phyloP scores from a whole-genome alignment of 2,888 invertebrate genomes.

The Microplitis deprimator region DNA sequence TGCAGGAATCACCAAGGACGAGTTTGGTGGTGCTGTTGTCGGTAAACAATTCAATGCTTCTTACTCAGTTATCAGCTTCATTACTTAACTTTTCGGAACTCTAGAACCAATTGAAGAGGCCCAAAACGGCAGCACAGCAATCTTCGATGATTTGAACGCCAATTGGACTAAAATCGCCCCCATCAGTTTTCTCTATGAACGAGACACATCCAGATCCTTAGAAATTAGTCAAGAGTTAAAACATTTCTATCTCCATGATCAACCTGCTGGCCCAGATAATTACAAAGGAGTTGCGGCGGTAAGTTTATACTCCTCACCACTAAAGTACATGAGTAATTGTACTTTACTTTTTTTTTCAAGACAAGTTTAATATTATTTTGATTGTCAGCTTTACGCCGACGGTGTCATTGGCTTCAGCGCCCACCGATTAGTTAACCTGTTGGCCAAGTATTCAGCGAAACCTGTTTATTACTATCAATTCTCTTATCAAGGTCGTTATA shows the following conservation, averaged over 20 bases:
- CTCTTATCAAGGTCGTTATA: slow-evolving; percentile 76
- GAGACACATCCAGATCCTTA: slow-evolving; percentile 72
- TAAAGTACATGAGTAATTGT: background rate
- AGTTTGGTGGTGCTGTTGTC: slow-evolving; percentile 77
- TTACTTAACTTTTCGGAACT: background rate
- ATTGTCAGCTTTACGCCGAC: slow-evolving; percentile 51
- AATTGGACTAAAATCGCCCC: slow-evolving; percentile 78
- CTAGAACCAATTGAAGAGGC: slow-evolving; percentile 41
- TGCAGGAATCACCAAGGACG: slow-evolving; percentile 78
- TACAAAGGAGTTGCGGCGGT: slow-evolving; percentile 70
- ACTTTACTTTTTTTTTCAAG: background rate
- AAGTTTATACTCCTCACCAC: slow-evolving; percentile 4
- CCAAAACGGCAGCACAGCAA: slow-evolving; percentile 70
- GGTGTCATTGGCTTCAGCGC: slow-evolving; percentile 54
- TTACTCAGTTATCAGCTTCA: background rate
- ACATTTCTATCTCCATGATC: slow-evolving; percentile 71
- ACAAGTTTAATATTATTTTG: background rate
- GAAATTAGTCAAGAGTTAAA: slow-evolving; percentile 73
- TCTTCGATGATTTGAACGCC: slow-evolving; percentile 72
- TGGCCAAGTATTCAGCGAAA: slow-evolving; percentile 74
- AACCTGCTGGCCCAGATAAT: slow-evolving; percentile 67
- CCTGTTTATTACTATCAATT: slow-evolving; percentile 76
- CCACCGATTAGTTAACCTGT: slow-evolving; percentile 76
- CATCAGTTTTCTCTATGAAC: slow-evolving; percentile 76
- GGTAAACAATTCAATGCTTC: slow-evolving; percentile 70